These are phyloP conservation scores for Rallus limicola DNA, from an alignment of 2,113 vertebrate genomes.

Conservation along the genomic window DNA sequence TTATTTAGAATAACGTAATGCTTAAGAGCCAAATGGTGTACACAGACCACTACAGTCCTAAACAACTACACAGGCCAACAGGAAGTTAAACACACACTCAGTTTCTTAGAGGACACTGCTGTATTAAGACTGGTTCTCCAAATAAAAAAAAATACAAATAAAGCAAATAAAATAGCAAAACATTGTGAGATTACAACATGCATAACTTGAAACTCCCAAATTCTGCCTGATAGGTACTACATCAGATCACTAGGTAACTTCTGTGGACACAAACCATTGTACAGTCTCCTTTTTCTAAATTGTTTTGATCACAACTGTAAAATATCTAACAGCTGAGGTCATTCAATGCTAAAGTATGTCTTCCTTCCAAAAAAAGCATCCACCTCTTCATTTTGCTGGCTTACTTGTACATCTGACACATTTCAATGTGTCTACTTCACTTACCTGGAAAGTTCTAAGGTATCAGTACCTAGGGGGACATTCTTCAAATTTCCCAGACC, in stretches of 20 bases:
- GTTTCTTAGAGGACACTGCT: neutral
- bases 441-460: neutral
- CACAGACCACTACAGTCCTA: neutral
- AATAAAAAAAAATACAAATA: neutral
- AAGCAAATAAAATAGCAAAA: neutral
- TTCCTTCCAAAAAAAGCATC: neutral
- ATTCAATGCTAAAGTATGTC: neutral
- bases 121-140: neutral
- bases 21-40: neutral
- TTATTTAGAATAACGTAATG: neutral
- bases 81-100: neutral
- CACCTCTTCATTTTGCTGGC: neutral
- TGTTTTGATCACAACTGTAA: neutral
- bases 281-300: neutral
- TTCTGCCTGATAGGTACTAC: neutral
- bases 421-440: neutral
- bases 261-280: accelerated
- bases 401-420: neutral
- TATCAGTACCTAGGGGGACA: neutral
- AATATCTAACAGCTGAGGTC: neutral
- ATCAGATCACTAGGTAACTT: neutral
- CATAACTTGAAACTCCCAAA: neutral
- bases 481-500: neutral
- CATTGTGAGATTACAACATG: neutral
- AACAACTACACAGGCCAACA: neutral